Percentiles rank a stretch among this genome's conserved stretches.
phyloP scores from a whole-genome alignment of 2,888 invertebrate species.

The Leucoma salicis region DNA sequence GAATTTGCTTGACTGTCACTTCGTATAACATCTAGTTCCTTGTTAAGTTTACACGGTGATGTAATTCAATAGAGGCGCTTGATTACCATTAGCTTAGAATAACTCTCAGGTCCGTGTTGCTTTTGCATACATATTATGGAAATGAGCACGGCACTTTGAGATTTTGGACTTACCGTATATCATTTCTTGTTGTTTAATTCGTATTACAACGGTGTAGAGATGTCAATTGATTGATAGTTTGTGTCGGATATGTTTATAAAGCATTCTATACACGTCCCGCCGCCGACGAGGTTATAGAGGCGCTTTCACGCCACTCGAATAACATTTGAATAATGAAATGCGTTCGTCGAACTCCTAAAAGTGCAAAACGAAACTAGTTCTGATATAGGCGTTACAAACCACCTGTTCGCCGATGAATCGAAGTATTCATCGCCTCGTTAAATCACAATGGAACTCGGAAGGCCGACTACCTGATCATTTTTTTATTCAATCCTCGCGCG shows the following conservation, averaged over 20 bases:
- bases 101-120: constrained; percentile 43
- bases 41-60: constrained; percentile 40
- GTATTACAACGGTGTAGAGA: constrained; percentile 45
- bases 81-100: constrained; percentile 51
- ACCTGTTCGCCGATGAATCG: constrained; percentile 56
- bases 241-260: constrained; percentile 50
- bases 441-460: constrained; percentile 62
- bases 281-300: constrained; percentile 65
- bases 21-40: constrained; percentile 31
- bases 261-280: constrained; percentile 63
- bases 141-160: constrained; percentile 43
- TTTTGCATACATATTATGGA: constrained; percentile 53
- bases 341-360: constrained; percentile 74
- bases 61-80: constrained; percentile 47
- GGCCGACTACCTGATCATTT: constrained; percentile 56
- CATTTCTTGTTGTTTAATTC: constrained; percentile 45
- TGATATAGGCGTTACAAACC: constrained; percentile 44
- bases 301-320: constrained; percentile 74
- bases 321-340: constrained; percentile 73
- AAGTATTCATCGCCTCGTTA: constrained; percentile 67
- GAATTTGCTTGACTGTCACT: constrained; percentile 34
- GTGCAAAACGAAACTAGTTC: constrained; percentile 58
- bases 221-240: constrained; percentile 39
- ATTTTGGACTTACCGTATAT: constrained; percentile 34
- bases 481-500: constrained; percentile 33